Conservation (phyloP, 2,888 invertebrate species). For the Elysia crispata region DNA sequence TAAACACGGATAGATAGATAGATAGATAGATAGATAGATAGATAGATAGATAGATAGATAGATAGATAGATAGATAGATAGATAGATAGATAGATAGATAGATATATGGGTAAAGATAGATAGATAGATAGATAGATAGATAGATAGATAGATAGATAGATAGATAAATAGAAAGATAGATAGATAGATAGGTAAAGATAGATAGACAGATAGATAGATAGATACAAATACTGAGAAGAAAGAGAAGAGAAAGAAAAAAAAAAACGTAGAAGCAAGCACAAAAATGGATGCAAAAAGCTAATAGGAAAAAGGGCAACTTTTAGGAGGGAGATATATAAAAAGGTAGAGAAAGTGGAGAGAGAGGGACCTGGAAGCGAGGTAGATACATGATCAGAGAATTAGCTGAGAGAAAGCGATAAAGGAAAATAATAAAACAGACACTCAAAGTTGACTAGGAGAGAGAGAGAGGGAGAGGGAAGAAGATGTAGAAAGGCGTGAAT, state of each 20-base stretch:
- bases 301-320: too few species aligned
- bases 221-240: background rate
- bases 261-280: too few species aligned
- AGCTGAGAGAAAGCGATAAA: background rate
- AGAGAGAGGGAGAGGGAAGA: conserved; percentile 17
- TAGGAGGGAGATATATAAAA: background rate
- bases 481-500: conserved; percentile 6
- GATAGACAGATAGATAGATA: background rate
- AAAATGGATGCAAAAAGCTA: too few species aligned
- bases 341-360: background rate
- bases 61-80: background rate
- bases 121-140: background rate
- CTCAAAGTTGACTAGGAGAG: background rate
- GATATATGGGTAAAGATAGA: too few species aligned
- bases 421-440: background rate
- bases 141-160: background rate
- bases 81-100: too few species aligned
- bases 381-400: too few species aligned
- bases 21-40: too few species aligned
- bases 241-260: conserved; percentile 10
- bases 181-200: background rate
- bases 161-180: too few species aligned
- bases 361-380: background rate
- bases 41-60: background rate
- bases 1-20: too few species aligned